These are phyloP conservation scores for Tachysurus fulvidraco DNA, from an alignment of 2,113 vertebrate genomes.

Conservation along the genomic window DNA sequence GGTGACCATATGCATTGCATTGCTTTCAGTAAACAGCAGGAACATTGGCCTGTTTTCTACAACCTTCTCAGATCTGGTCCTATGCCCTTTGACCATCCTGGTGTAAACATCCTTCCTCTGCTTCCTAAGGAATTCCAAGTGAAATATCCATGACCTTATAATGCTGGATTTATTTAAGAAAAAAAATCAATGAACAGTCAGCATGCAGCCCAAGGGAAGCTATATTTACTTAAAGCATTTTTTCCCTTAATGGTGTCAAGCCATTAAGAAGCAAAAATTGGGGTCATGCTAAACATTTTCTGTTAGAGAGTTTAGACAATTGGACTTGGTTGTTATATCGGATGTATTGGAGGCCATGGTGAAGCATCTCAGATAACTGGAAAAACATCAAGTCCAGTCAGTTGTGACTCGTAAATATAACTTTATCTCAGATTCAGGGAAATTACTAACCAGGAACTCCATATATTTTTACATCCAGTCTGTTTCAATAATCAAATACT, in stretches of 20 bases:
- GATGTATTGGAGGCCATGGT: neutral
- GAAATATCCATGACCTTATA: neutral
- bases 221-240: constrained; percentile 63
- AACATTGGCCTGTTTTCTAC: neutral
- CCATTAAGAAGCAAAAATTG: constrained; percentile 52
- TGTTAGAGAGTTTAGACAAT: neutral
- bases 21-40: neutral
- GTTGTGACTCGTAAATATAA: neutral
- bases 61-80: neutral
- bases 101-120: constrained; percentile 13
- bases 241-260: constrained; percentile 55
- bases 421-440: neutral
- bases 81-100: constrained; percentile 16
- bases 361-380: neutral
- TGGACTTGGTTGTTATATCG: neutral
- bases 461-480: neutral
- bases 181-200: constrained; percentile 18
- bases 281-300: neutral
- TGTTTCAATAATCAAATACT: neutral
- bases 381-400: constrained; percentile 1
- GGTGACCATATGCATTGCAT: neutral
- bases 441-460: neutral
- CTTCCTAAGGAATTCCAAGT: constrained; percentile 6
- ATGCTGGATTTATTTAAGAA: neutral
- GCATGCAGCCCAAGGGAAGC: constrained; percentile 20